Evolutionary conservation across 2,888 invertebrate genomes (phyloP), one percentile per base, ranked within the genome.

Genomic region (Lepidochitona cinerea): DNA sequence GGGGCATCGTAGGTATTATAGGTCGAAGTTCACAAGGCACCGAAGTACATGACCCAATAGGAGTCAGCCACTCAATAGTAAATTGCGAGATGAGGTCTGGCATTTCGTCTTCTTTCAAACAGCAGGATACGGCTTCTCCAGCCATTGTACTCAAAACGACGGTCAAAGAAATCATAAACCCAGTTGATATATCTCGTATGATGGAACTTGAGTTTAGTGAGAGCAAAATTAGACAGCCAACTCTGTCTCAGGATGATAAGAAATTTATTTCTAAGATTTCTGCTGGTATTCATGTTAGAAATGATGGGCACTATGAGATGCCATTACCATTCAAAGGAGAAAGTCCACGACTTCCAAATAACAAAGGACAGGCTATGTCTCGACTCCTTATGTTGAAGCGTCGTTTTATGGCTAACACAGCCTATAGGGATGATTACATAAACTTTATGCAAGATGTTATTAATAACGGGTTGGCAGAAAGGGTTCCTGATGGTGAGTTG

Each of bases 381-480:
- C n/a, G n/a, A n/a, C n/a, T n/a, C n/a, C n/a, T n/a, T n/a, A n/a
- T n/a, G n/a, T 76, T 79, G 41, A 74, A 49, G 32, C 26, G 53
- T 37, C 33, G 41, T 0, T 1, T 9, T 2, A 66, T 59, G 0
- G 9, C 2, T 18, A 52, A 75, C 0, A 71, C 78, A 49, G 53
- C 54, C 41, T 75, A 78, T 37, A 64, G 36, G 32, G 5, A 6
- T 3, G n/a, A 71, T 36, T 75, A 79, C 52, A 29, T 0, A 5
- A 4, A 14, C 0, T 75, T 75, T 41, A 73, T 76, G 70, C 3
- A 41, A 0, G 65, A 65, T 0, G 68, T 78, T 5, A 49, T 4
- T 7, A 49, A 4, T 2, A 7, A 7, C 18, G 49, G 49, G 1
- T 7, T n/a, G 3, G 49, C 49, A 7, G 49, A 49, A 5, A 49